A percentile compares a stretch with the other conserved stretches of the same genome.
phyloP scores from a whole-genome alignment of 2,113 vertebrate species.

The Vireo altiloquus region DNA sequence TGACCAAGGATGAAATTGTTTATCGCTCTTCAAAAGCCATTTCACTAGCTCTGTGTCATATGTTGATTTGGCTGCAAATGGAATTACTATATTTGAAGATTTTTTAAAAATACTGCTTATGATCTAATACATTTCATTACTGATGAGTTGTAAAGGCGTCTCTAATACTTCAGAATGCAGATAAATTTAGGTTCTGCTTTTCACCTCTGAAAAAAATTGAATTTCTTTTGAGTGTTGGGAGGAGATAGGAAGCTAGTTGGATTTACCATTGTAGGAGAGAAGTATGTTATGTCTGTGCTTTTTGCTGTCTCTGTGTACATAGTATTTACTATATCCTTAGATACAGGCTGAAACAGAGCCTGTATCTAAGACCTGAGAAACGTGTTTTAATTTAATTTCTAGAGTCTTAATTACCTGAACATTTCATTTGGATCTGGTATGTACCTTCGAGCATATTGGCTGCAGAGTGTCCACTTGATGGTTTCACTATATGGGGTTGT shows the following conservation, averaged over 20 bases:
- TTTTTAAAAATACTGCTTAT: background rate
- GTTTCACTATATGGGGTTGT: slow-evolving; percentile 38
- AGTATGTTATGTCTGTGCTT: background rate
- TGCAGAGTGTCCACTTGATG: background rate
- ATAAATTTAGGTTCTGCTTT: background rate
- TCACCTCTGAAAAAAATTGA: background rate
- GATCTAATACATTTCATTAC: background rate
- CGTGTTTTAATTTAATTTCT: background rate
- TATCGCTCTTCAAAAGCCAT: background rate
- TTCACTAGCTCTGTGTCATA: background rate
- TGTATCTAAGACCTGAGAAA: too few relatives aligned
- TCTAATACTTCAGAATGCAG: background rate
- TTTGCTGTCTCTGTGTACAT: background rate
- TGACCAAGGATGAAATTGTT: background rate
- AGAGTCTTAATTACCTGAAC: slow-evolving; percentile 19
- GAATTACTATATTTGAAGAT: background rate
- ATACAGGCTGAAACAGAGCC: background rate
- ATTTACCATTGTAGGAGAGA: background rate
- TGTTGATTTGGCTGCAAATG: background rate
- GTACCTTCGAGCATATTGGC: slow-evolving; percentile 28
- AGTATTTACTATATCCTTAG: background rate
- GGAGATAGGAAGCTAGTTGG: background rate
- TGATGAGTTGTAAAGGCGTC: background rate
- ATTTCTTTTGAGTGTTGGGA: background rate
- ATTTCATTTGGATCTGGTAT: background rate